A percentile compares a stretch with the other conserved stretches of the same genome.
phyloP scores from a whole-genome alignment of 2,113 vertebrate species.

The zebrafish (Danio rerio) region GRCz12tu NC_133188.1:49938001-49938500 shows the following conservation, averaged over 20 bases:
- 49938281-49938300: constrained; percentile 72
- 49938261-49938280: constrained; percentile 63
- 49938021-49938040: too few species aligned
- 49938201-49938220: too few species aligned
- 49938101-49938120: too few species aligned
- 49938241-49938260: constrained; percentile 48
- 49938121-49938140: too few species aligned
- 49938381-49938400: background rate
- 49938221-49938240: background rate
- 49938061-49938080: too few species aligned
- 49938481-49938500: constrained; percentile 21
- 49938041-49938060: too few species aligned
- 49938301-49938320: too few species aligned
- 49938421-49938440: constrained; percentile 40
- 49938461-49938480: constrained; percentile 41
- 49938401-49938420: background rate
- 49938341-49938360: background rate
- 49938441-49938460: constrained; percentile 14
- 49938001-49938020: too few species aligned
- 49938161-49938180: too few species aligned
- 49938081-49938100: too few species aligned
- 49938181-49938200: constrained; percentile 27
- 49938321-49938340: background rate
- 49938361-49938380: background rate
- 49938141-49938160: too few species aligned